A percentile compares a stretch with the other conserved stretches of the same genome.
Conservation (phyloP, 2,797 vertebrate species). For the Argyrosomus regius region DNA sequence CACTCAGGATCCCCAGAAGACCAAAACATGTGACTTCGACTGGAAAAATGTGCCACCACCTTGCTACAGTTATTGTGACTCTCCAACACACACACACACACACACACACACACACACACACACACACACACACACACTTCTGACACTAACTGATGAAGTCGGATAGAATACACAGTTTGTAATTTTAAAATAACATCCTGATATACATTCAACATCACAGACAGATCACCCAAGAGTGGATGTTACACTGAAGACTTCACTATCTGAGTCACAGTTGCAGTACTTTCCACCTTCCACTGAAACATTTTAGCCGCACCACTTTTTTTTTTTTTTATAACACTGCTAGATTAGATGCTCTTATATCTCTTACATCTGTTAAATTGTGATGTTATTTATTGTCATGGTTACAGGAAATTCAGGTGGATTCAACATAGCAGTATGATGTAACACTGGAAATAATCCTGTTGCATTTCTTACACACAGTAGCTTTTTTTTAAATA, state of each 20-base stretch:
- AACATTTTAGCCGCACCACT: not conserved
- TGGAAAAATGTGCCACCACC: conserved; percentile 11
- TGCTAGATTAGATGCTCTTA: not conserved
- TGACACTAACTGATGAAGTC: not conserved
- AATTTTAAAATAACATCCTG: not conserved
- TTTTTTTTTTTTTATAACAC: not conserved
- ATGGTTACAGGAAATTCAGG: conserved; percentile 11
- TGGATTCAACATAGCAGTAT: not conserved
- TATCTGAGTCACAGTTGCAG: too few species aligned
- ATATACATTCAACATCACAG: not conserved
- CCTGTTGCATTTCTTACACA: conserved; percentile 18
- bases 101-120: not conserved
- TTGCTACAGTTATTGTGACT: not conserved
- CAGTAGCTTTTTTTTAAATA: not conserved
- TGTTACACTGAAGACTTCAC: not conserved
- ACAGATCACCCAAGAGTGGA: not conserved
- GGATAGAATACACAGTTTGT: not conserved
- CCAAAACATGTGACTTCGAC: not conserved
- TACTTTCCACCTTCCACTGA: conserved; percentile 2
- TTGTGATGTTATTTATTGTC: conserved; percentile 48
- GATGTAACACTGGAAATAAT: conserved; percentile 37
- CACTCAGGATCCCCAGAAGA: not conserved
- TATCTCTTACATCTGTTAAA: conserved; percentile 22
- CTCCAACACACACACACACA: not conserved
- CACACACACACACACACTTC: not conserved